Conservation (phyloP, 2,113 vertebrate species). For the Aegotheles bennettii region DNA sequence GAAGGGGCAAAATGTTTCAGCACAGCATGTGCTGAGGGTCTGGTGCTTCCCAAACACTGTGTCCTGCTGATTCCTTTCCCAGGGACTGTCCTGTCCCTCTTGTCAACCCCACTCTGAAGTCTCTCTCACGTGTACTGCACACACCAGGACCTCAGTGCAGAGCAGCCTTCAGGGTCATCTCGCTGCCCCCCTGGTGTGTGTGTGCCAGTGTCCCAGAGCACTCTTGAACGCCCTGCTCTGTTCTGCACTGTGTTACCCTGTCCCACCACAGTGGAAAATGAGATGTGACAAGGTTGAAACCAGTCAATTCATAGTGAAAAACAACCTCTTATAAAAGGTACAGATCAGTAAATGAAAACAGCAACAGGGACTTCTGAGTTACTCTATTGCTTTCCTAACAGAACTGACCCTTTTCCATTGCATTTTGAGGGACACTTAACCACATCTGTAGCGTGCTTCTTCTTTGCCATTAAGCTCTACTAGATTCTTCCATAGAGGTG, state of each 20-base stretch:
- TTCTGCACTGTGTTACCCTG: not conserved
- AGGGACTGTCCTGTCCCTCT: not conserved
- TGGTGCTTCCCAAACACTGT: rapidly evolving
- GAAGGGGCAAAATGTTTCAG: not conserved
- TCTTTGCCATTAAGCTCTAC: not conserved
- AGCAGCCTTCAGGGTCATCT: not conserved
- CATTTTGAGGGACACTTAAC: not conserved
- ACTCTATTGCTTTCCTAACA: not conserved
- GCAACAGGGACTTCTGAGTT: not conserved
- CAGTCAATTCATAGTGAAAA: not conserved
- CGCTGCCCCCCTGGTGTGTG: rapidly evolving
- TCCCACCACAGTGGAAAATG: not conserved
- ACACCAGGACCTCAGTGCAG: not conserved
- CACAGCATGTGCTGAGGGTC: not conserved
- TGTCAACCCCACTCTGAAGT: not conserved
- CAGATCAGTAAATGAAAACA: not conserved
- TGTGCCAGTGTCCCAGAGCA: not conserved
- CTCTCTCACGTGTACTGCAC: not conserved
- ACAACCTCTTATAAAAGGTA: not conserved
- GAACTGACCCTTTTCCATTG: not conserved
- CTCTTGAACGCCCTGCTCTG: not conserved
- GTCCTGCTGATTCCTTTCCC: not conserved
- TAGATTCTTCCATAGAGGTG: conserved; percentile 2
- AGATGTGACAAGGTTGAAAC: not conserved
- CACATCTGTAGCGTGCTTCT: not conserved